Conservation (phyloP, 2,113 vertebrate genomes). For the Eulemur rufifrons region DNA sequence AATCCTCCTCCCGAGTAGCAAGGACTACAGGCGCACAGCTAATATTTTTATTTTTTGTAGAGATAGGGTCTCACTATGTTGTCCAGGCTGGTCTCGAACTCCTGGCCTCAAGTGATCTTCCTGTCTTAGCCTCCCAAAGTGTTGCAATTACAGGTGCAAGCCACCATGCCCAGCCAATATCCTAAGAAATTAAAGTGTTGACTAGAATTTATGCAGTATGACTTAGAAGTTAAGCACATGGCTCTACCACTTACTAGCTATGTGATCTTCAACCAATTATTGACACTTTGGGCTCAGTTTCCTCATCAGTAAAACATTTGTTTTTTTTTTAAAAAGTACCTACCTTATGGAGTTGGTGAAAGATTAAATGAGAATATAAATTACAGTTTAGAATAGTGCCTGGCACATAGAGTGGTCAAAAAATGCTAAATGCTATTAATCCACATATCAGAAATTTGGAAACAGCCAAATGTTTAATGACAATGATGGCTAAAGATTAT, state of each 20-base stretch:
- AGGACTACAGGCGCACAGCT: too few species aligned
- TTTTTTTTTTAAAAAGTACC: not conserved
- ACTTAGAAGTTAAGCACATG: not conserved
- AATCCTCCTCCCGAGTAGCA: too few species aligned
- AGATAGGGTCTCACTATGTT: too few species aligned
- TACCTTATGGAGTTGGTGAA: not conserved
- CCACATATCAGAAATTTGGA: not conserved
- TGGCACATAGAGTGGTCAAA: not conserved
- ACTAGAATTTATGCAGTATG: not conserved
- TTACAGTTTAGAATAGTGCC: not conserved
- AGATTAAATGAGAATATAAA: slow-evolving; percentile 23
- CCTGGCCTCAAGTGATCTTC: too few species aligned
- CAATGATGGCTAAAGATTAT: not conserved
- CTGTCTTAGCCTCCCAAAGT: too few species aligned
- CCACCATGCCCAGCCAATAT: too few species aligned
- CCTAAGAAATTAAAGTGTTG: slow-evolving; percentile 17
- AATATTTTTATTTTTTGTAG: too few species aligned
- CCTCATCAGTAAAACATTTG: not conserved
- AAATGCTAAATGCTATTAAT: slow-evolving; percentile 7
- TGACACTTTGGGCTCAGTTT: slow-evolving; percentile 5
- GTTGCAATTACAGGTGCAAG: too few species aligned
- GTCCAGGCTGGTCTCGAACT: too few species aligned
- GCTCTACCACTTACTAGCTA: not conserved
- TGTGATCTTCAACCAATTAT: not conserved
- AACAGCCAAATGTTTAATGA: slow-evolving; percentile 34